Evolutionary conservation across 1,140 invertebrate species (phyloP), one percentile per base, ranked within the genome.

Genomic region (Drosophila carrolli): DNA sequence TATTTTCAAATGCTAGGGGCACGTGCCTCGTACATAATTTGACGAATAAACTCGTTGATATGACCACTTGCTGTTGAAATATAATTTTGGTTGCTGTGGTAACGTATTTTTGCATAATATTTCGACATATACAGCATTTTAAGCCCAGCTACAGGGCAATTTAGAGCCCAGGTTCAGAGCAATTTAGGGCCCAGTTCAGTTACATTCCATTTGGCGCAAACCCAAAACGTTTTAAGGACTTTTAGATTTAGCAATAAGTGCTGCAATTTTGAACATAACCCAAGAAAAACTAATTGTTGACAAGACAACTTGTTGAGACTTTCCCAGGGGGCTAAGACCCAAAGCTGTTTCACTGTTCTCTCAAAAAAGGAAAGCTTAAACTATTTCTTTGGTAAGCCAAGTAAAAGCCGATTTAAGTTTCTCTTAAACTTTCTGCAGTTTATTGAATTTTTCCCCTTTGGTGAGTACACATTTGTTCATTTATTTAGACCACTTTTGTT

Each of bases 1-100:
- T 56, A 23, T 43, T 48, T 54, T 11, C 38, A 73, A 14, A 59
- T 41, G 29, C n/a, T 38, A 13, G 27, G 19, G 23, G 19, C 55
- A 78, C 73, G 78, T 78, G 72, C 38, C 72, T 73, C 58, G 62
- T 41, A 38, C 5, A 38, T 51, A 32, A 55, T 59, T 75, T 58
- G 16, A 57, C 37, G 35, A 14, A 38, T 40, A 37, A 11, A 16
- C 32, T 16, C 14, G 19, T 19, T 62, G 23, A 48, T 29, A 41
- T 54, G 41, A 8, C 32, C 40, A 23, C 63, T 27, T 16, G 14
- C 4, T 35, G 48, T 44, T 62, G 10, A 38, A 60, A 40, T 57
- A 41, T 5, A 62, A 43, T 41, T 32, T 19, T 9, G 37, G 14
- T 16, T 19, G 40, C 32, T 59, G 11, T 43, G 38, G 14, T 19